Conservation (phyloP, 2,797 vertebrate species). For the Heteromormyrus szaboi region DNA sequence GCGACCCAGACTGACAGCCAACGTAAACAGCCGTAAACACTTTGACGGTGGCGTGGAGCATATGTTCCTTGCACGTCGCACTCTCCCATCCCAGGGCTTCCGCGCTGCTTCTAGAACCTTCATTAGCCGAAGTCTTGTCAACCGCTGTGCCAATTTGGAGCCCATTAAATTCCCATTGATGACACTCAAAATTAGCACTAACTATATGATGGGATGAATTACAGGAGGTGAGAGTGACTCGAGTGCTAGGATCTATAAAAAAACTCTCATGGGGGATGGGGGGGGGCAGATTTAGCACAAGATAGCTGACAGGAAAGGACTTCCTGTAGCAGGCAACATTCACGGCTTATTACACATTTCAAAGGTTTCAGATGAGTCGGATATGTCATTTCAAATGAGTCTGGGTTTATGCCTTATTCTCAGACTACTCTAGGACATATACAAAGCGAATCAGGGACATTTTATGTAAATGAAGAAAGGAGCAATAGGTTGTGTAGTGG, state of each 20-base stretch:
- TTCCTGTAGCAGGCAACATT: not conserved
- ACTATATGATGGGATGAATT: conserved; percentile 49
- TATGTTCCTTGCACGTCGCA: not conserved
- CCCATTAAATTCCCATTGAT: conserved; percentile 40
- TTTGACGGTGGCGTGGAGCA: not conserved
- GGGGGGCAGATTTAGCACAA: not conserved
- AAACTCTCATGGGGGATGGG: conserved; percentile 26
- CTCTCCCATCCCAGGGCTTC: not conserved
- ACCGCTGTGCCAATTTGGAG: conserved; percentile 15
- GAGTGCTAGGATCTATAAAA: conserved; percentile 30
- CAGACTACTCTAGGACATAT: not conserved
- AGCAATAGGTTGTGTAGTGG: not conserved
- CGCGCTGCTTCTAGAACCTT: not conserved
- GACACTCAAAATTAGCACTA: conserved; percentile 47
- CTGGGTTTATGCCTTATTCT: not conserved
- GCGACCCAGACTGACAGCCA: not conserved
- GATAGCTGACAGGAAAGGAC: not conserved
- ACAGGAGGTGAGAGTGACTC: conserved; percentile 36
- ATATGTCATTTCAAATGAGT: not conserved
- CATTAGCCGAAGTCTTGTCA: not conserved
- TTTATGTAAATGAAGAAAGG: not conserved
- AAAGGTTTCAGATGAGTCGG: not conserved
- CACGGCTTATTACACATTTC: not conserved
- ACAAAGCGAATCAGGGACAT: not conserved
- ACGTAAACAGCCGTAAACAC: not conserved